phyloP scores from a whole-genome alignment of 30 jellyfish, hydroid and myxozoan species.

The Haliclystus octoradiatus region DNA sequence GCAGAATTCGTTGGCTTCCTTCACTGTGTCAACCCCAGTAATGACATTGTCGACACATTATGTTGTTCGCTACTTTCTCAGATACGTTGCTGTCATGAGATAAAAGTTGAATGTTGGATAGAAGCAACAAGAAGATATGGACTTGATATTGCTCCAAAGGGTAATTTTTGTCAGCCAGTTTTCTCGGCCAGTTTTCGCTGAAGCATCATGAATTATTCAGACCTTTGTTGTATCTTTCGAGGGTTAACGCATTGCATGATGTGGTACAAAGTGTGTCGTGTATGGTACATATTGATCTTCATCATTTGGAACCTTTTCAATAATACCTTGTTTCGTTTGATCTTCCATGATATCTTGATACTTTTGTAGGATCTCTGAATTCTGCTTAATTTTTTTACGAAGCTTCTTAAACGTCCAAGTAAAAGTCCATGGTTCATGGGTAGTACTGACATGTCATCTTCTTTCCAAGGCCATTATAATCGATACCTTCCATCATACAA shows the following conservation, averaged over 20 bases:
- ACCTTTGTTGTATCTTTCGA: conserved; percentile 33
- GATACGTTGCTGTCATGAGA: conserved; percentile 17
- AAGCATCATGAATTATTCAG: conserved; percentile 17
- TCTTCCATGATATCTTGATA: conserved; percentile 13
- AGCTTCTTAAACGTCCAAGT: conserved; percentile 4
- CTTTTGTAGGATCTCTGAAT: neutral
- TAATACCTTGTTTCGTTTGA: too few relatives aligned
- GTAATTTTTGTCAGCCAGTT: too few relatives aligned
- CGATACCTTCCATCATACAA: conserved; percentile 8
- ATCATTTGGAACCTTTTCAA: too few relatives aligned
- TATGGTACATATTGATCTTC: too few relatives aligned
- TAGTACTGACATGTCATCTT: conserved; percentile 1
- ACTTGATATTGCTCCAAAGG: conserved; percentile 31
- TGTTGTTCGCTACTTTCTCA: conserved; percentile 3
- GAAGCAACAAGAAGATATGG: conserved; percentile 44
- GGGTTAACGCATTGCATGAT: conserved; percentile 14
- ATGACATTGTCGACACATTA: conserved; percentile 34
- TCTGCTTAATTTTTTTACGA: neutral
- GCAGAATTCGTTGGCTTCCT: conserved; percentile 14
- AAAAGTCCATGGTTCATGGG: conserved; percentile 6
- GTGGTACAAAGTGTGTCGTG: conserved; percentile 12
- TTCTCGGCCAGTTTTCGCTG: too few relatives aligned
- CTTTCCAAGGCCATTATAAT: conserved; percentile 26
- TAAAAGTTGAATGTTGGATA: conserved; percentile 16
- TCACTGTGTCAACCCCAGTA: conserved; percentile 13